Conservation (phyloP, 1,140 invertebrate species). For the Heliconius nattereri region DNA sequence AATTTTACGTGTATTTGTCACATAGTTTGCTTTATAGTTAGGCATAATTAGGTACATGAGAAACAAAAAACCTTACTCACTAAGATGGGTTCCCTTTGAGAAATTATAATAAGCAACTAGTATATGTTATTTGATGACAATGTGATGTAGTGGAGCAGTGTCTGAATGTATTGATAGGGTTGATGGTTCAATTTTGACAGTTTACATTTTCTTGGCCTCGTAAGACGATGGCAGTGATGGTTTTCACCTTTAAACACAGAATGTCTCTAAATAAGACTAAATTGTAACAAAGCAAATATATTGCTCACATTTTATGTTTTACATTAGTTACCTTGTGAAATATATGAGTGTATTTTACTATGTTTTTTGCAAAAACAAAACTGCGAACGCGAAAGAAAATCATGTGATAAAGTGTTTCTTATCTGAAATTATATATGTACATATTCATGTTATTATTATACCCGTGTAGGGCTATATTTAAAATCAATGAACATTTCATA, state of each 20-base stretch:
- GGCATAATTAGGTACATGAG: background rate
- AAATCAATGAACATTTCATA: too few species aligned
- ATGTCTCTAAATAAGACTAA: too few species aligned
- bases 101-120: too few species aligned
- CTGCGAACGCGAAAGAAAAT: background rate
- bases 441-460: background rate
- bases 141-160: too few species aligned
- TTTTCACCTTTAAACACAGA: too few species aligned
- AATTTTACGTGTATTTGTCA: constrained; percentile 19
- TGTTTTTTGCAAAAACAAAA: background rate
- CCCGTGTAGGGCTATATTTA: too few species aligned
- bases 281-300: too few species aligned
- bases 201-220: background rate
- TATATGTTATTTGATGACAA: too few species aligned
- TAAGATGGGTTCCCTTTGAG: background rate
- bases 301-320: too few species aligned
- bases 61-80: background rate
- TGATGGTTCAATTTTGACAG: background rate
- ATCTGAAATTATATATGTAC: background rate
- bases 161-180: background rate
- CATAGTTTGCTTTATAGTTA: background rate
- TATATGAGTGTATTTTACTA: background rate
- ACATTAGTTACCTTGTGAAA: too few species aligned
- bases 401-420: background rate
- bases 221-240: too few species aligned